Conservation (phyloP, 2,888 invertebrate genomes). For the Gandaritis pyraliata region DNA sequence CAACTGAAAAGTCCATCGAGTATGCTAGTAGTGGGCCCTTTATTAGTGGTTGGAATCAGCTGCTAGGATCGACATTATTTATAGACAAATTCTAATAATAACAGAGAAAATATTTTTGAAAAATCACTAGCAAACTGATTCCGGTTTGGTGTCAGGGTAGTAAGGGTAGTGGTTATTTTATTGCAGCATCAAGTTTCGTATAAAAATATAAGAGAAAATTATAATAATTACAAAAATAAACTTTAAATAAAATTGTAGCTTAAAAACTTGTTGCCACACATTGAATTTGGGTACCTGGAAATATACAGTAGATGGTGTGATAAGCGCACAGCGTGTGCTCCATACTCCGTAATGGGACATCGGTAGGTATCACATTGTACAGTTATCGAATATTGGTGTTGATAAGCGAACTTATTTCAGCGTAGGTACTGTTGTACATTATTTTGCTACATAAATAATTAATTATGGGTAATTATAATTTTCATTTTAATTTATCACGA, state of each 20-base stretch:
- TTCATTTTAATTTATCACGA: neutral
- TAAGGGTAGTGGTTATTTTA: constrained; percentile 55
- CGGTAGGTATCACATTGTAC: constrained; percentile 17
- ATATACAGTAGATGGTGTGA: constrained; percentile 76
- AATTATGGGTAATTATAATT: neutral
- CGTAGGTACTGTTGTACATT: constrained; percentile 2
- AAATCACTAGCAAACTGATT: constrained; percentile 60
- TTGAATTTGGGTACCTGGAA: constrained; percentile 77
- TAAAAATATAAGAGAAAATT: constrained; percentile 16
- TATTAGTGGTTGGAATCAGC: constrained; percentile 52
- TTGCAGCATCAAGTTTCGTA: constrained; percentile 58
- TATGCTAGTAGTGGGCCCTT: constrained; percentile 73
- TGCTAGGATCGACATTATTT: constrained; percentile 42
- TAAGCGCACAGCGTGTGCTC: constrained; percentile 62
- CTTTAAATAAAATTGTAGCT: constrained; percentile 12
- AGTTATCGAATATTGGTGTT: constrained; percentile 5
- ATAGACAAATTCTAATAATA: constrained; percentile 7
- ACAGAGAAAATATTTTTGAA: neutral
- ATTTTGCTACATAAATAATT: neutral
- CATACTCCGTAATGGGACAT: constrained; percentile 55
- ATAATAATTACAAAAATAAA: constrained; percentile 13
- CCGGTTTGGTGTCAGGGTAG: constrained; percentile 55
- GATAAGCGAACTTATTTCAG: constrained; percentile 9
- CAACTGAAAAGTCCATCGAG: constrained; percentile 83
- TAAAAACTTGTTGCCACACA: constrained; percentile 64